A percentile compares a stretch with the other conserved stretches of the same genome.
These are phyloP conservation scores for Halcyon smyrnensis DNA, from an alignment of 2,797 vertebrate species.

Conservation along the genomic window DNA sequence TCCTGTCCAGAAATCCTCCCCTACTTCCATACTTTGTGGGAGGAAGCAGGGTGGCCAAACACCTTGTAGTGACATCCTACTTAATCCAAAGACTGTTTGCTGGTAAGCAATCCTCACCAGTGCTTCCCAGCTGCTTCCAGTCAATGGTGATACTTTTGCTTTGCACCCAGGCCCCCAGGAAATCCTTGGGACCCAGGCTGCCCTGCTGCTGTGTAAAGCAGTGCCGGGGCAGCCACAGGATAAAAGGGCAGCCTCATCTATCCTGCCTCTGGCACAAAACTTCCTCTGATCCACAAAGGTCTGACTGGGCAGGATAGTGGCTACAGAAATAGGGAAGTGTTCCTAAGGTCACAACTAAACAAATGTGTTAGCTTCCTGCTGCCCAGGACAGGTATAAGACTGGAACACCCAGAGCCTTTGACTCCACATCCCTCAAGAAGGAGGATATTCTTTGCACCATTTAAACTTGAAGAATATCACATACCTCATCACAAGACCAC, in stretches of 20 bases:
- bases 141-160: accelerated
- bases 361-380: accelerated
- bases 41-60: background rate
- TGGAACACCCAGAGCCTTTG: background rate
- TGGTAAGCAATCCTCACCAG: background rate
- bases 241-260: background rate
- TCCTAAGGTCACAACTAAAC: background rate
- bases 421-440: background rate
- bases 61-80: background rate
- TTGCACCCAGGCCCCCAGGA: background rate
- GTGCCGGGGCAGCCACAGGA: background rate
- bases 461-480: background rate
- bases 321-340: background rate
- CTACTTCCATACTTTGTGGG: background rate
- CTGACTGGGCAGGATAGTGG: background rate
- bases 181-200: background rate
- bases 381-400: background rate
- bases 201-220: background rate
- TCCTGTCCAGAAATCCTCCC: background rate
- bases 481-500: background rate
- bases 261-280: background rate
- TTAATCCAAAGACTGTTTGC: background rate
- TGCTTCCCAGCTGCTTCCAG: accelerated
- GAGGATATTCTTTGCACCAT: background rate
- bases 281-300: background rate